Evolutionary conservation across 2,113 vertebrate genomes (phyloP).

Genomic region (Pygoscelis adeliae): DNA sequence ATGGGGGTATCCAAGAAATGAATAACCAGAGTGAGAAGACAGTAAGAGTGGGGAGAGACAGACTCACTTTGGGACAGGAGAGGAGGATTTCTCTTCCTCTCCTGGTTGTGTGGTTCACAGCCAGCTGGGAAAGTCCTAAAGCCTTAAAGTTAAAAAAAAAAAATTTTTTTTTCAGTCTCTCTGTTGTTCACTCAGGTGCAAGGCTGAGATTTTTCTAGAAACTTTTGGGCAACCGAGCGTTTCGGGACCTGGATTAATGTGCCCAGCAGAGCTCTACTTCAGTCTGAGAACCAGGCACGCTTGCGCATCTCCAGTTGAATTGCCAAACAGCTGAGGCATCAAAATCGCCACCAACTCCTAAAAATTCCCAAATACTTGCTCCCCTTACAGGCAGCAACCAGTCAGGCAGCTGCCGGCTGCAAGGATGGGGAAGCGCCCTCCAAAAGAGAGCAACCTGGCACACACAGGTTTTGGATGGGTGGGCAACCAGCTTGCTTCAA

Average conservation of each 20-base stretch:
- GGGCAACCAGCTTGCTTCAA: neutral
- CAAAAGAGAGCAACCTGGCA: neutral
- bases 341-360: neutral
- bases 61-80: neutral
- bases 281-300: neutral
- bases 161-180: neutral
- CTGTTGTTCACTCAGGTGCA: neutral
- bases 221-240: neutral
- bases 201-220: neutral
- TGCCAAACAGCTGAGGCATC: neutral
- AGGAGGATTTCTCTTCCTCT: neutral
- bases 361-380: neutral
- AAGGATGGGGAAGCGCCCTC: neutral
- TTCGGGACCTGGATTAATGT: neutral
- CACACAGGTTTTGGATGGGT: neutral
- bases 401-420: neutral
- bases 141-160: neutral
- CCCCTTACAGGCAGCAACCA: neutral
- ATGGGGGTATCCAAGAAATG: neutral
- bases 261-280: neutral
- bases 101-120: neutral
- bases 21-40: neutral
- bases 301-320: neutral
- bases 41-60: neutral
- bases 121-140: neutral